phyloP scores from a whole-genome alignment of 2,113 vertebrate species.

The Prunella fulvescens region DNA sequence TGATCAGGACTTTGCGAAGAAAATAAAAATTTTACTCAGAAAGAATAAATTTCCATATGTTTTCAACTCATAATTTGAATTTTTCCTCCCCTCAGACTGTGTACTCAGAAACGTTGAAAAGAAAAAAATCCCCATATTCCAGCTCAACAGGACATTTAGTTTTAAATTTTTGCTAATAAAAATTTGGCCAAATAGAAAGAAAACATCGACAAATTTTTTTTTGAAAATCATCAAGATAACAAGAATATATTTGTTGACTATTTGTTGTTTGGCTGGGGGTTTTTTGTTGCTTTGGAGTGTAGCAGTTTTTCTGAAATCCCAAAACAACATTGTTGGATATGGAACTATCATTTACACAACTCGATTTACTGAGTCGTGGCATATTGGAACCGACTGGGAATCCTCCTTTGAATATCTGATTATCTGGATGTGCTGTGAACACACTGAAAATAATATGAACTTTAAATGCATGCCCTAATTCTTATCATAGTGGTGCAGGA shows the following conservation, averaged over 20 bases:
- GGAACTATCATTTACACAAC: neutral
- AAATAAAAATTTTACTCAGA: neutral
- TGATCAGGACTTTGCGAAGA: neutral
- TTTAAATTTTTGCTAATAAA: neutral
- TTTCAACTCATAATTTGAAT: neutral
- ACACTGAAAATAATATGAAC: constrained; percentile 42
- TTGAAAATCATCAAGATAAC: neutral
- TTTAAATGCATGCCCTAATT: constrained; percentile 51
- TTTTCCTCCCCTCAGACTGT: neutral
- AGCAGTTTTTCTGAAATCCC: neutral
- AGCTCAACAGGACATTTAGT: neutral
- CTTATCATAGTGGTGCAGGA: constrained; percentile 53
- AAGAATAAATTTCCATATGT: neutral
- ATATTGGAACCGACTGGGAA: neutral
- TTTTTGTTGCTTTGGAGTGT: neutral
- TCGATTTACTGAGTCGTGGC: neutral
- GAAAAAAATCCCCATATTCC: neutral
- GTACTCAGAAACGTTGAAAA: neutral
- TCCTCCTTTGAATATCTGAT: constrained; percentile 51
- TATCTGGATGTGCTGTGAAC: constrained; percentile 44
- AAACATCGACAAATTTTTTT: accelerated
- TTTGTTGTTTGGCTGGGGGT: neutral
- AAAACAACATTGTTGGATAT: neutral
- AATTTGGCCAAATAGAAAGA: neutral
- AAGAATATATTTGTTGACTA: neutral